Evolutionary conservation across 2,113 vertebrate species (phyloP).

Genomic region (Cairina moschata): DNA sequence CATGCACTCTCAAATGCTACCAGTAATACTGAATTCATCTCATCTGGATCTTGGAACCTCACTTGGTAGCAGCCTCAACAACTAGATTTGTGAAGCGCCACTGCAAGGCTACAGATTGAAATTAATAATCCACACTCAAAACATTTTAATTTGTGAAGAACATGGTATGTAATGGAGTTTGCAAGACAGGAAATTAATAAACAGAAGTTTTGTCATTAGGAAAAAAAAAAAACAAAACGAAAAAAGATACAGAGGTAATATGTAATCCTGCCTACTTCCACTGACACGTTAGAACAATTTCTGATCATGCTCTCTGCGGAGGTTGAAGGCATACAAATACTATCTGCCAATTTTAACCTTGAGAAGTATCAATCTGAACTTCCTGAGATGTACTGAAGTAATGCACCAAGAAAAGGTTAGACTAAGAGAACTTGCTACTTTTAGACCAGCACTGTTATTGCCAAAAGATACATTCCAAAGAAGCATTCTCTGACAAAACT

Average conservation of each 20-base stretch:
- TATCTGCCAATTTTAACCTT: background rate
- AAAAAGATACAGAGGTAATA: background rate
- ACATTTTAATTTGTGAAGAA: background rate
- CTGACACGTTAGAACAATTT: background rate
- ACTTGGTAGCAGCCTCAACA: background rate
- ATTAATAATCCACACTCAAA: background rate
- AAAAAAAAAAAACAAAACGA: background rate
- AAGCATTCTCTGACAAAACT: background rate
- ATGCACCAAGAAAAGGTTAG: background rate
- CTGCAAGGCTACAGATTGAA: background rate
- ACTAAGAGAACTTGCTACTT: background rate
- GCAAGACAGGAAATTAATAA: background rate
- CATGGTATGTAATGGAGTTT: background rate
- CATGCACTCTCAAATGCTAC: background rate
- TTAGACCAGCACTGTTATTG: background rate
- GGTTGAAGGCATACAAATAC: background rate
- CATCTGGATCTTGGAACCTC: background rate
- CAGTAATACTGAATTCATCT: background rate
- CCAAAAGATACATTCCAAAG: background rate
- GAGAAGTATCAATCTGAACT: background rate
- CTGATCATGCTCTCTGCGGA: background rate
- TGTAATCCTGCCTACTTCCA: background rate
- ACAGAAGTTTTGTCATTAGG: background rate
- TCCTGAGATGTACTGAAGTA: background rate
- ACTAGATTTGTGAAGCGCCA: background rate